These are phyloP conservation scores for Erythrolamprus reginae DNA, from an alignment of 2,113 vertebrate genomes.

Conservation along the genomic window DNA sequence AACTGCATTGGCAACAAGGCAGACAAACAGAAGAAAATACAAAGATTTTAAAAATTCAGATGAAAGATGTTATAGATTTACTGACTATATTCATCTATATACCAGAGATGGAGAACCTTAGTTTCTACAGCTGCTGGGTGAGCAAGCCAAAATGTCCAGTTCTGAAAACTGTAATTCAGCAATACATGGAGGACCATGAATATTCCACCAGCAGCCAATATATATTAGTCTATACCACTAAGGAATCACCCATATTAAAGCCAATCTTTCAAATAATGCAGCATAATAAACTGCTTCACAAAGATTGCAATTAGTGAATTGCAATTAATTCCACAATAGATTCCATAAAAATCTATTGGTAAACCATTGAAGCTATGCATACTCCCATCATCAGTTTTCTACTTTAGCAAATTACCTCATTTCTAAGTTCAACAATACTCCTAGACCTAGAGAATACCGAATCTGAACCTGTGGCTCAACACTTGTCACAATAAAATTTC, in stretches of 20 bases:
- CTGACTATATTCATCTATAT: too few species aligned
- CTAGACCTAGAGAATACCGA: neutral
- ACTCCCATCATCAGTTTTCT: neutral
- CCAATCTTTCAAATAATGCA: neutral
- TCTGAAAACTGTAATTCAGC: neutral
- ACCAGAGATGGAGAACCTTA: neutral
- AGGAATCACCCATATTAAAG: neutral
- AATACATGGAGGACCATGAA: neutral
- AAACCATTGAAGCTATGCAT: neutral
- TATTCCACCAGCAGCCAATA: neutral
- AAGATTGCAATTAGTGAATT: neutral
- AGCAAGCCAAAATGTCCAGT: neutral
- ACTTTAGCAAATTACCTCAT: neutral
- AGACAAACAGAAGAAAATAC: neutral
- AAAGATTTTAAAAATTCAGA: neutral
- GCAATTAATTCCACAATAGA: neutral
- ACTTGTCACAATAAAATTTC: neutral
- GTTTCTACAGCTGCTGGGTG: neutral
- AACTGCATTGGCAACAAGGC: neutral
- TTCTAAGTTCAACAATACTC: neutral
- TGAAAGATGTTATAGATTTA: neutral
- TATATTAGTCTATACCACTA: neutral
- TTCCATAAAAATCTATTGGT: neutral
- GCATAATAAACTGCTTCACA: neutral
- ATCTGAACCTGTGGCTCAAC: neutral